Percentiles rank a stretch among this genome's conserved stretches.
phyloP scores from a whole-genome alignment of 2,113 vertebrate species.

The Bos taurus region ARS-UCD2.0 NC_037348.1:31914501-31915000 shows the following conservation, averaged over 20 bases:
- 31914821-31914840: background rate
- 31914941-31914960: background rate
- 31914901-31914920: background rate
- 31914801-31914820: background rate
- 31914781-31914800: background rate
- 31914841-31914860: background rate
- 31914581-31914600: background rate
- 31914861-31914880: background rate
- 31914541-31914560: background rate
- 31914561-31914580: background rate
- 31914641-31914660: background rate
- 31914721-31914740: constrained; percentile 31
- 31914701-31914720: constrained; percentile 26
- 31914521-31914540: background rate
- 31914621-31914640: background rate
- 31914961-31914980: background rate
- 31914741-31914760: constrained; percentile 18
- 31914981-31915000: background rate
- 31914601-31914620: background rate
- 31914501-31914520: background rate
- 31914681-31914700: background rate
- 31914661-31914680: background rate
- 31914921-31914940: background rate
- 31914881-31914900: background rate
- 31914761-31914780: background rate